Conservation (phyloP, 2,888 invertebrate genomes). For the Phengaris alcon region DNA sequence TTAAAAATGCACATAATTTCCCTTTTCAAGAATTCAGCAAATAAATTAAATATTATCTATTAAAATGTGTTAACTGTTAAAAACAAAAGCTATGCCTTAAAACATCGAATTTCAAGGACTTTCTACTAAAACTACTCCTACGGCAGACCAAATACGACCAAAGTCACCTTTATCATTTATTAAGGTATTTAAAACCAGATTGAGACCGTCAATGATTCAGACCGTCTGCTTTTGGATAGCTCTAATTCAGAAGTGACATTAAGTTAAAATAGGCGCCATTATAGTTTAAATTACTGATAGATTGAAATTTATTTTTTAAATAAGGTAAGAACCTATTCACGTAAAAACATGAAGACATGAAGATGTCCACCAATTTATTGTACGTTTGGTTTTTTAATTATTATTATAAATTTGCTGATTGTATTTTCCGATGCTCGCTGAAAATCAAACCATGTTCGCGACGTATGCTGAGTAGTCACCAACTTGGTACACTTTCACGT, state of each 20-base stretch:
- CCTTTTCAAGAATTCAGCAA: background rate
- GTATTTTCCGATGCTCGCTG: no score
- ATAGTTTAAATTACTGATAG: background rate
- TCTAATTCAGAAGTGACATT: background rate
- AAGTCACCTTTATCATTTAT: slow-evolving; percentile 15
- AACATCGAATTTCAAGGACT: background rate
- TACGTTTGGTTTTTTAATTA: no score
- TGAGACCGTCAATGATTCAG: background rate
- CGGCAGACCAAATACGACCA: slow-evolving; percentile 5
- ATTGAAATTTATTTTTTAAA: no score
- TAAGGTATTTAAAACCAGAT: slow-evolving; percentile 8
- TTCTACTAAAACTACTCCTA: slow-evolving; percentile 7
- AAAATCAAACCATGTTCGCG: no score
- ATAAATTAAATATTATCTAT: background rate
- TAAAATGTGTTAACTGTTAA: background rate
- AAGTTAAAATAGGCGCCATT: background rate
- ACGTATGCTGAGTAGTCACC: no score
- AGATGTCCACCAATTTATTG: no score
- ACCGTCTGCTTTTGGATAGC: background rate
- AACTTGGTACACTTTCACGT: no score
- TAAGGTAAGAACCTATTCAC: no score
- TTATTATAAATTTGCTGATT: no score
- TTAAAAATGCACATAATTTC: background rate
- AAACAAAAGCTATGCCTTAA: background rate
- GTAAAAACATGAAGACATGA: no score